Percentiles rank a stretch among this genome's conserved stretches.
phyloP scores from a whole-genome alignment of 2,113 vertebrate genomes.

The Neolamprologus falcicula region DNA sequence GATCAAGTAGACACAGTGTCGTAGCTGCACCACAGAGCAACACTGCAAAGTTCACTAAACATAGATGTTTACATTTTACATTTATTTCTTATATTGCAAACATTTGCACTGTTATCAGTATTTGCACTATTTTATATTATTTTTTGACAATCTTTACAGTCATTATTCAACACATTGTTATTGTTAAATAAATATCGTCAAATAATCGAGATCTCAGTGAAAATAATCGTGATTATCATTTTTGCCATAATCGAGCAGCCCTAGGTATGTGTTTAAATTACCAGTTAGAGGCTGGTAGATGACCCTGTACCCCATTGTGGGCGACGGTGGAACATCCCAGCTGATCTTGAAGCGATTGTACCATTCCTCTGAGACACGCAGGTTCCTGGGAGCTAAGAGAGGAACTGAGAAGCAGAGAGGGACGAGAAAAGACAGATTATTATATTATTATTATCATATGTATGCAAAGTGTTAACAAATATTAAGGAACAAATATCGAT shows the following conservation, averaged over 20 bases:
- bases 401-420: constrained; percentile 71
- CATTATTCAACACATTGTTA: too few relatives aligned
- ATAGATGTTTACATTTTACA: too few relatives aligned
- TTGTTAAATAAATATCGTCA: fast-evolving
- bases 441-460: background rate
- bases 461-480: background rate
- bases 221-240: fast-evolving
- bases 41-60: too few relatives aligned
- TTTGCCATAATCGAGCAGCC: too few relatives aligned
- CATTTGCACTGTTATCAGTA: too few relatives aligned
- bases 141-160: too few relatives aligned
- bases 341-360: constrained; percentile 91
- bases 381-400: constrained; percentile 78
- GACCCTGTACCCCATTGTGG: constrained; percentile 89
- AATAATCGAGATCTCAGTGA: too few relatives aligned
- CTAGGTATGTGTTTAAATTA: constrained; percentile 14
- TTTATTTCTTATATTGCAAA: too few relatives aligned
- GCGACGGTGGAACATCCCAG: constrained; percentile 82
- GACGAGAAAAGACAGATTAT: background rate
- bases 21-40: too few relatives aligned
- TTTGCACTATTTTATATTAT: too few relatives aligned
- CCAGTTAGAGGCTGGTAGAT: constrained; percentile 87
- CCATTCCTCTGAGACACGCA: constrained; percentile 92
- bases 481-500: background rate
- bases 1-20: too few relatives aligned